phyloP scores from a whole-genome alignment of 2,113 vertebrate genomes.

The Catharus minimus region DNA sequence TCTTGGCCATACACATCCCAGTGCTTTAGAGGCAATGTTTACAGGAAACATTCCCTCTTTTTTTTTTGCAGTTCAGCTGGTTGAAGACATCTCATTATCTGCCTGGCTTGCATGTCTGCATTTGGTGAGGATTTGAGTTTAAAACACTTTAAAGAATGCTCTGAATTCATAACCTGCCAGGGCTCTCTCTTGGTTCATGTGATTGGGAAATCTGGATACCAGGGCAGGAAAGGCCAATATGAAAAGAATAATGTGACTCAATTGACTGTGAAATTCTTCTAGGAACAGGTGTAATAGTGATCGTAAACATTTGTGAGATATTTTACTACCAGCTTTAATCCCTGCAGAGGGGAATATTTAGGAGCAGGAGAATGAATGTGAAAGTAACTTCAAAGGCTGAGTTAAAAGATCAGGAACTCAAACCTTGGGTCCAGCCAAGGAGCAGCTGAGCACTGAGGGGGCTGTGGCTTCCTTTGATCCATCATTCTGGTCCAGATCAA shows the following conservation, averaged over 20 bases:
- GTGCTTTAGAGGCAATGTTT: not conserved
- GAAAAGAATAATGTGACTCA: constrained; percentile 32
- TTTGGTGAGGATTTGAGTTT: not conserved
- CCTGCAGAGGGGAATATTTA: constrained; percentile 10
- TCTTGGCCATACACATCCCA: not conserved
- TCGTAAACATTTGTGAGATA: constrained; percentile 35
- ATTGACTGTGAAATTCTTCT: constrained; percentile 57
- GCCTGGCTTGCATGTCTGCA: not conserved
- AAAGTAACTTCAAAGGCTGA: constrained; percentile 32
- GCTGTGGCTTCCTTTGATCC: not conserved
- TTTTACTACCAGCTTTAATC: constrained; percentile 48
- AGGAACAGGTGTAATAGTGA: constrained; percentile 61
- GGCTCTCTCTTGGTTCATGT: not conserved
- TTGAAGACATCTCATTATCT: not conserved
- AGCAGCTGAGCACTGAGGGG: not conserved
- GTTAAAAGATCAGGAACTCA: not conserved
- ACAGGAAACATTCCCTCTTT: not conserved
- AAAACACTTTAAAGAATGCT: not conserved
- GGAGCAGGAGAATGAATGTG: not conserved
- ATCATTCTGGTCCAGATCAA: not conserved
- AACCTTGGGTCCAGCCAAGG: not conserved
- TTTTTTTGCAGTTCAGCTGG: not conserved
- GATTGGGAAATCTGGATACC: constrained; percentile 7
- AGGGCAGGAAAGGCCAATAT: not conserved
- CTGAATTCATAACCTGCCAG: not conserved